Percentiles rank a stretch among this genome's conserved stretches.
Evolutionary conservation across 2,888 invertebrate genomes (phyloP).

Genomic region (Dasypolia templi): DNA sequence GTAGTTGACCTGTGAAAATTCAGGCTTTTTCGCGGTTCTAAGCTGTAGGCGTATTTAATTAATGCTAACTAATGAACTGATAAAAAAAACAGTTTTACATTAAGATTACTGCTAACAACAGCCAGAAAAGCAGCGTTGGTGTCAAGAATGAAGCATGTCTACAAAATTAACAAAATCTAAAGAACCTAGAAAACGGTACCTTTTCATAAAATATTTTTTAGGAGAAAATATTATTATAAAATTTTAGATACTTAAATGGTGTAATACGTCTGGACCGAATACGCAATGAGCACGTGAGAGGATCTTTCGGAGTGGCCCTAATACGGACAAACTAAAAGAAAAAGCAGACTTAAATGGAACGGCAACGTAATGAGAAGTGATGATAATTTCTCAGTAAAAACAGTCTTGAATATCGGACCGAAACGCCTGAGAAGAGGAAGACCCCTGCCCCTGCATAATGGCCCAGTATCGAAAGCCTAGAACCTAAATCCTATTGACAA

Average conservation of each 20-base stretch:
- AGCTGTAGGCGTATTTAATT: not conserved
- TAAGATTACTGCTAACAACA: not conserved
- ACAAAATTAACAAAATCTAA: not conserved
- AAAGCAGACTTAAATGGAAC: too few relatives aligned
- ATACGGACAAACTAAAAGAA: too few relatives aligned
- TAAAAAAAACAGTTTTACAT: not conserved
- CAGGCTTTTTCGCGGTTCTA: not conserved
- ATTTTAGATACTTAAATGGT: not conserved
- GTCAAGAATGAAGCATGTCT: not conserved
- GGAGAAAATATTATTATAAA: not conserved
- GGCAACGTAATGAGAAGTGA: too few relatives aligned
- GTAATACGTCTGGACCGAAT: too few relatives aligned
- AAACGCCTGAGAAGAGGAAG: too few relatives aligned
- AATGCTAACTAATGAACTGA: not conserved
- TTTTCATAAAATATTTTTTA: not conserved
- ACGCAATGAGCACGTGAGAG: too few relatives aligned
- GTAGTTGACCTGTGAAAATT: not conserved
- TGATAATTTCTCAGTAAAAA: too few relatives aligned
- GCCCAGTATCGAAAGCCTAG: too few relatives aligned
- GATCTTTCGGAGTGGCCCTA: too few relatives aligned
- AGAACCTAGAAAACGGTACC: not conserved
- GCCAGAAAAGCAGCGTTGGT: not conserved
- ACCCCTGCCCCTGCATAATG: too few relatives aligned
- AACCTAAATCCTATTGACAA: too few relatives aligned
- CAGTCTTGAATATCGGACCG: too few relatives aligned